A percentile compares a stretch with the other conserved stretches of the same genome.
phyloP scores from a whole-genome alignment of 2,888 invertebrate genomes.

The Frankliniella intonsa region DNA sequence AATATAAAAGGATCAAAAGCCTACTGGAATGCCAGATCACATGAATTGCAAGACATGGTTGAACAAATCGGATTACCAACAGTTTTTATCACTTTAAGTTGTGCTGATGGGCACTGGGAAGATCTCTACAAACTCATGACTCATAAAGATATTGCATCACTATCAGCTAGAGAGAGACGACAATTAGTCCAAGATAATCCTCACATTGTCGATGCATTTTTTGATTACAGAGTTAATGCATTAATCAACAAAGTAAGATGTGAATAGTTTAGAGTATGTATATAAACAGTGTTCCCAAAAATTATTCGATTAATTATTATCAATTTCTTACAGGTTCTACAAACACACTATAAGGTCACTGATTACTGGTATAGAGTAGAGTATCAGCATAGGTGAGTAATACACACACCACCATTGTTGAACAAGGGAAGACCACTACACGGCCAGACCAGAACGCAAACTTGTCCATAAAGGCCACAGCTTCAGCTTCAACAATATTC shows the following conservation, averaged over 20 bases:
- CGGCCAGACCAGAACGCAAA: no score
- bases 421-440: no score
- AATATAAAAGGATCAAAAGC: slow-evolving; percentile 34
- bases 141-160: not conserved
- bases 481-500: no score
- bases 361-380: slow-evolving; percentile 34
- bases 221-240: not conserved
- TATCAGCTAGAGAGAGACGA: not conserved
- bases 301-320: no score
- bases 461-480: no score
- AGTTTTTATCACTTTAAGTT: slow-evolving; percentile 36
- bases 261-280: not conserved
- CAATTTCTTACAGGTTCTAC: not conserved
- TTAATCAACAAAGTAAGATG: not conserved
- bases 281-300: no score
- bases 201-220: not conserved
- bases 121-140: slow-evolving; percentile 32
- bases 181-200: not conserved
- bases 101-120: slow-evolving; percentile 36
- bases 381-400: slow-evolving; percentile 33
- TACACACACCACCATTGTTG: no score
- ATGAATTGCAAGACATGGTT: slow-evolving; percentile 35
- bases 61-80: slow-evolving; percentile 35
- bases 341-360: slow-evolving; percentile 20
- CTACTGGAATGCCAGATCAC: slow-evolving; percentile 31